Percentiles rank a stretch among this genome's conserved stretches.
Evolutionary conservation across 92 coral and sea anemone genomes (phyloP).

Genomic region (Epizoanthus rinbou): DNA sequence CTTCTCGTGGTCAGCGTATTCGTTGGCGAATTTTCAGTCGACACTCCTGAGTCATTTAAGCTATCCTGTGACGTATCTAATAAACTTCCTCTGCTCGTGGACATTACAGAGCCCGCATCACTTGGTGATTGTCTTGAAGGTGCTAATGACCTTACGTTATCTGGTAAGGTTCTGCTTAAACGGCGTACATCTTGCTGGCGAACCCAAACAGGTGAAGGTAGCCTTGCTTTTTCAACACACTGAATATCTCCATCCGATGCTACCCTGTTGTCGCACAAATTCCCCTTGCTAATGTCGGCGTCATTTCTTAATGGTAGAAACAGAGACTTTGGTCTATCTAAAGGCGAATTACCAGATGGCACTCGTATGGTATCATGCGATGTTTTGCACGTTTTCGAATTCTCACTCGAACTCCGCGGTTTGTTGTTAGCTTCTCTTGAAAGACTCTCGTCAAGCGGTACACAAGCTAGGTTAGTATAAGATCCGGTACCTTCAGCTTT

Average conservation of each 20-base stretch:
- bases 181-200: not conserved
- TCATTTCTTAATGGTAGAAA: not conserved
- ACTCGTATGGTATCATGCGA: not conserved
- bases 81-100: slow-evolving; percentile 67
- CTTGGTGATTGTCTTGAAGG: slow-evolving; percentile 50
- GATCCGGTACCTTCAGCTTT: too few species aligned
- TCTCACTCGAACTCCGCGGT: not conserved
- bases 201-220: slow-evolving; percentile 28
- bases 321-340: slow-evolving; percentile 19
- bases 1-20: slow-evolving; percentile 57
- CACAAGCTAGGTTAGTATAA: not conserved
- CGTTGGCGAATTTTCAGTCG: slow-evolving; percentile 78
- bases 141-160: not conserved
- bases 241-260: slow-evolving; percentile 27
- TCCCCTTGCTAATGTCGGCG: not conserved
- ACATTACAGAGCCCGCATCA: slow-evolving; percentile 48
- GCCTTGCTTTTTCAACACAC: not conserved
- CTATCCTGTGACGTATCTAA: slow-evolving; percentile 74
- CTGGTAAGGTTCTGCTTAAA: not conserved
- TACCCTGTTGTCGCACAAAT: not conserved
- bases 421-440: not conserved
- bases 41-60: slow-evolving; percentile 79
- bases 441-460: not conserved
- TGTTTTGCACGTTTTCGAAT: not conserved
- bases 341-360: not conserved